phyloP scores from a whole-genome alignment of 2,797 vertebrate genomes.

The Syncerus caffer region DNA sequence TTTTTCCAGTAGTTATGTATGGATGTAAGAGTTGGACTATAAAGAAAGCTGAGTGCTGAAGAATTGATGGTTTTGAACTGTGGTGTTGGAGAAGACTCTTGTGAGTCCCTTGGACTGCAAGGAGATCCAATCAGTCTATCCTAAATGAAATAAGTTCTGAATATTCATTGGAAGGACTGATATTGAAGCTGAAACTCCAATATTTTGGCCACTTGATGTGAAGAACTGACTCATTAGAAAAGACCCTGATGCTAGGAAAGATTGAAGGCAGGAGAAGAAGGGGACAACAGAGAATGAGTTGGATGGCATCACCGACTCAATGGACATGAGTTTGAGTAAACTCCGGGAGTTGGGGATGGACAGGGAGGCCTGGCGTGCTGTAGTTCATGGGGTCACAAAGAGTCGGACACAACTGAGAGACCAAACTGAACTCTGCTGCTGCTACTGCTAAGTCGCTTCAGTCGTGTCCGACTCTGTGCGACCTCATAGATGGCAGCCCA shows the following conservation, averaged over 20 bases:
- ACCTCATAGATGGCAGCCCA: too few relatives aligned
- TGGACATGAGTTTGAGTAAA: neutral
- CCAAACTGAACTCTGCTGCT: neutral
- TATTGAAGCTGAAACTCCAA: neutral
- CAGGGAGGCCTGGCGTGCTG: neutral
- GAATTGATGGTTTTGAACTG: neutral
- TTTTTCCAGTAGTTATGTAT: neutral
- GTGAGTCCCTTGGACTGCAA: neutral
- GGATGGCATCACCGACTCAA: neutral
- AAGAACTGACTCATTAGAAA: neutral
- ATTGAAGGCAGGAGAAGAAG: neutral
- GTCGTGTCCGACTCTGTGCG: too few relatives aligned
- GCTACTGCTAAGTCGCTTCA: too few relatives aligned
- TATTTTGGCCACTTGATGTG: neutral
- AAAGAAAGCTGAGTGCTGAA: rapidly evolving
- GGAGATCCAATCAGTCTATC: neutral
- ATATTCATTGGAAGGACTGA: neutral
- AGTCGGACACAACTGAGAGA: rapidly evolving
- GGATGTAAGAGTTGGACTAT: neutral
- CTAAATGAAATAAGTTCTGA: neutral
- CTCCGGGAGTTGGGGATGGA: neutral
- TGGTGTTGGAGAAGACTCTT: neutral
- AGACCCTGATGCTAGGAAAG: neutral
- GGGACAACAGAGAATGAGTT: neutral
- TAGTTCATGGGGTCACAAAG: neutral